These are phyloP conservation scores for Caenorhabditis doughertyi DNA, from an alignment of 2,888 invertebrate species.

Conservation along the genomic window DNA sequence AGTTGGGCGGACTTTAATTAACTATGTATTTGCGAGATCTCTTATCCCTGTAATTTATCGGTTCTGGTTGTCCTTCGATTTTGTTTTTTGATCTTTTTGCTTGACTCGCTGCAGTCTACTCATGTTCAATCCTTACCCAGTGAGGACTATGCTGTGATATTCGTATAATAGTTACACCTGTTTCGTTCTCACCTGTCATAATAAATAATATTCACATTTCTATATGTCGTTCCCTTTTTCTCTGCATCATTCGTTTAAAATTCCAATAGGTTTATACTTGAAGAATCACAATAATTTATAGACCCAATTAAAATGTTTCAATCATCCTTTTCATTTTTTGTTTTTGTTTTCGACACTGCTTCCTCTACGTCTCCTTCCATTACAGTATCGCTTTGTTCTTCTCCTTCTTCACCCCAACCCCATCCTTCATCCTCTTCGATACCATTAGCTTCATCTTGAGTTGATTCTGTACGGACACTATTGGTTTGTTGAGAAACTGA, in stretches of 20 bases:
- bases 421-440: conserved; percentile 34
- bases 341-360: neutral
- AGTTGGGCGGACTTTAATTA: conserved; percentile 58
- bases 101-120: conserved; percentile 14
- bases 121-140: conserved; percentile 11
- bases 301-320: neutral
- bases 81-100: conserved; percentile 39
- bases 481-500: neutral
- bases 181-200: conserved; percentile 45
- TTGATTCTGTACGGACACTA: neutral
- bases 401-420: conserved; percentile 47
- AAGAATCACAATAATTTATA: conserved; percentile 11
- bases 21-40: conserved; percentile 11
- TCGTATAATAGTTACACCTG: conserved; percentile 32
- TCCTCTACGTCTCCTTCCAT: neutral
- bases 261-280: conserved; percentile 44
- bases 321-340: conserved; percentile 50
- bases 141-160: too few relatives aligned
- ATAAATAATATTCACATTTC: conserved; percentile 24
- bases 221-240: neutral
- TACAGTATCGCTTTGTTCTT: neutral
- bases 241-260: conserved; percentile 12
- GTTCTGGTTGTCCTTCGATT: conserved; percentile 18
- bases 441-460: conserved; percentile 1
- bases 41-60: conserved; percentile 18